A percentile compares a stretch with the other conserved stretches of the same genome.
phyloP scores from a whole-genome alignment of 2,888 invertebrate species.

The Villa cingulata region DNA sequence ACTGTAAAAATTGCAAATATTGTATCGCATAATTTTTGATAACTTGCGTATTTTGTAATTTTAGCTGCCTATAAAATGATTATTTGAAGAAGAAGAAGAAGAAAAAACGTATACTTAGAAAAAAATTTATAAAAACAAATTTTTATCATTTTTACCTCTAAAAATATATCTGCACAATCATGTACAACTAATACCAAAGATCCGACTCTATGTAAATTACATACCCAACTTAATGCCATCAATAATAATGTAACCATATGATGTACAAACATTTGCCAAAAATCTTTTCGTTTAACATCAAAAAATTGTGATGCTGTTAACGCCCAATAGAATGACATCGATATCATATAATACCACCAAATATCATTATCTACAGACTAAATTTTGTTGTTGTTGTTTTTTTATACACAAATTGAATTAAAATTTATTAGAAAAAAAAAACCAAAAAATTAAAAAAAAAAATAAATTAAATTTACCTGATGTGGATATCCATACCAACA shows the following conservation, averaged over 20 bases:
- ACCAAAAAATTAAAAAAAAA: too few species aligned
- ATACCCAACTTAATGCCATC: slow-evolving; percentile 87
- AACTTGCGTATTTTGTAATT: slow-evolving; percentile 83
- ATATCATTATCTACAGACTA: slow-evolving; percentile 65
- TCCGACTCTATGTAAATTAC: slow-evolving; percentile 85
- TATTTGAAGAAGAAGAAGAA: slow-evolving; percentile 29
- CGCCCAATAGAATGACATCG: slow-evolving; percentile 91
- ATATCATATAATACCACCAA: slow-evolving; percentile 97
- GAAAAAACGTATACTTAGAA: neutral
- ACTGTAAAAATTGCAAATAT: slow-evolving; percentile 81
- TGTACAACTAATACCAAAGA: slow-evolving; percentile 76
- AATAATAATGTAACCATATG: slow-evolving; percentile 86
- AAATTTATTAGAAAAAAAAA: too few species aligned
- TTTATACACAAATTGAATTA: too few species aligned
- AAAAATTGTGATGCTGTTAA: slow-evolving; percentile 84
- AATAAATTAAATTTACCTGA: slow-evolving; percentile 42
- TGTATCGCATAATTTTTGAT: slow-evolving; percentile 73
- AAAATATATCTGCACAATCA: slow-evolving; percentile 79
- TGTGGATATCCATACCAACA: slow-evolving; percentile 72
- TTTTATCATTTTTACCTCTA: slow-evolving; percentile 46
- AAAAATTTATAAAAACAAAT: neutral
- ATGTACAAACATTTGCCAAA: slow-evolving; percentile 98
- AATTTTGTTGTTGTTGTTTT: too few species aligned
- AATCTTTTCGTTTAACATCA: slow-evolving; percentile 86
- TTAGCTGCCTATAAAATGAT: slow-evolving; percentile 74